These are phyloP conservation scores for Chorisops tibialis DNA, from an alignment of 2,888 invertebrate genomes.

Conservation along the genomic window DNA sequence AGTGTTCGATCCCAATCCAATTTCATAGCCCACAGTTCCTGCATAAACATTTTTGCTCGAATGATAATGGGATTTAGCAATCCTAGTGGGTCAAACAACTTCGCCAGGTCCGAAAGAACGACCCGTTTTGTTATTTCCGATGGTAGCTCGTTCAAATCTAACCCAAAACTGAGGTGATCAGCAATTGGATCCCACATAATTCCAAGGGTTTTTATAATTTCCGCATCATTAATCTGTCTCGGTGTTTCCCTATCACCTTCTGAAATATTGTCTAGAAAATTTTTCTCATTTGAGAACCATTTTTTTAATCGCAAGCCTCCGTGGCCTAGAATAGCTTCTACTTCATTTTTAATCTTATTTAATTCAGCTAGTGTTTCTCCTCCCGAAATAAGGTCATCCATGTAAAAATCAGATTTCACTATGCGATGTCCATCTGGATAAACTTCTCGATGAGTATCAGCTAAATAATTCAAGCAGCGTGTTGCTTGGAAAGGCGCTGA, in stretches of 20 bases:
- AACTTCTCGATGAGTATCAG: conserved; percentile 23
- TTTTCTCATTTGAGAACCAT: conserved; percentile 27
- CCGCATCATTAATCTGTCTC: conserved; percentile 2
- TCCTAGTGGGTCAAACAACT: conserved; percentile 31
- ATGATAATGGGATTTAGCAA: conserved; percentile 30
- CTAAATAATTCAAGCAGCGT: conserved; percentile 32
- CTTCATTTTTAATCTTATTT: neutral
- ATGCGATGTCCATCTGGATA: conserved; percentile 34
- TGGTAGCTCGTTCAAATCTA: no score
- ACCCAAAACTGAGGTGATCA: no score
- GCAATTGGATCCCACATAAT: conserved; percentile 26
- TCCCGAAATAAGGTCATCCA: conserved; percentile 36
- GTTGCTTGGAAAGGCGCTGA: conserved; percentile 32
- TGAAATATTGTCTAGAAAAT: no score
- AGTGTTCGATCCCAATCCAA: no score
- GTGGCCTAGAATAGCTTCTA: neutral
- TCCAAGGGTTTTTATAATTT: conserved; percentile 28
- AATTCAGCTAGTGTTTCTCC: neutral
- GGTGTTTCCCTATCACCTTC: no score
- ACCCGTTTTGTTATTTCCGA: conserved; percentile 25
- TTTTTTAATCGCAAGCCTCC: no score
- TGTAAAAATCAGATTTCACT: conserved; percentile 34
- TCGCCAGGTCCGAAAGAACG: conserved; percentile 24
- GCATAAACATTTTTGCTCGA: conserved; percentile 28
- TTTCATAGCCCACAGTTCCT: no score